phyloP scores from a whole-genome alignment of 2,797 vertebrate species.

The Macropus fuliginosus region DNA sequence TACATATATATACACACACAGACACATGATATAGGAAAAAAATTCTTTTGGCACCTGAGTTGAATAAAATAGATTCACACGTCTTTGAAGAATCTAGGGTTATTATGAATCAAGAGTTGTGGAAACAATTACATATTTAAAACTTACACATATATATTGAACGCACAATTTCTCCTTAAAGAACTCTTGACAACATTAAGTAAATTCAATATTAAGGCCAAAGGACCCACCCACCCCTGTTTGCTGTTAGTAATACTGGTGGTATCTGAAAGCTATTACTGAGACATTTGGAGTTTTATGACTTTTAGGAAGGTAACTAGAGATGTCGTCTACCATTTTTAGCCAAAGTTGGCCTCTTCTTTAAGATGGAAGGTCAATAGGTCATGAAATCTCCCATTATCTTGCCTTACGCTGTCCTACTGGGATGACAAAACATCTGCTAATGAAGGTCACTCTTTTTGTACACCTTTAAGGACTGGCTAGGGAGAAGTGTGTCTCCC shows the following conservation, averaged over 20 bases:
- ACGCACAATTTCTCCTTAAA: slow-evolving; percentile 51
- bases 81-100: slow-evolving; percentile 40
- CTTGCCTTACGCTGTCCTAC: neutral
- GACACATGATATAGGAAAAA: slow-evolving; percentile 37
- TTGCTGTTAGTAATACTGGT: slow-evolving; percentile 24
- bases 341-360: slow-evolving; percentile 38
- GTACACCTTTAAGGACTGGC: slow-evolving; percentile 3
- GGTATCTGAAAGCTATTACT: slow-evolving; percentile 20
- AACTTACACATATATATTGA: slow-evolving; percentile 34
- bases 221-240: slow-evolving; percentile 43
- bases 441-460: slow-evolving; percentile 12
- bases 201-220: slow-evolving; percentile 32
- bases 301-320: slow-evolving; percentile 40
- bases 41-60: slow-evolving; percentile 75
- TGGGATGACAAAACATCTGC: neutral
- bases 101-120: slow-evolving; percentile 51
- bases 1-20: no score
- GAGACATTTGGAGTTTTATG: slow-evolving; percentile 40
- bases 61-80: slow-evolving; percentile 51
- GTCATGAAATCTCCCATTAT: neutral
- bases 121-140: slow-evolving; percentile 52
- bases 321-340: slow-evolving; percentile 32
- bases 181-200: slow-evolving; percentile 45
- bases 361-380: slow-evolving; percentile 15
- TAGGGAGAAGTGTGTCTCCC: neutral